Percentiles rank a stretch among this genome's conserved stretches.
phyloP scores from a whole-genome alignment of 2,113 vertebrate genomes.

The Phainopepla nitens region DNA sequence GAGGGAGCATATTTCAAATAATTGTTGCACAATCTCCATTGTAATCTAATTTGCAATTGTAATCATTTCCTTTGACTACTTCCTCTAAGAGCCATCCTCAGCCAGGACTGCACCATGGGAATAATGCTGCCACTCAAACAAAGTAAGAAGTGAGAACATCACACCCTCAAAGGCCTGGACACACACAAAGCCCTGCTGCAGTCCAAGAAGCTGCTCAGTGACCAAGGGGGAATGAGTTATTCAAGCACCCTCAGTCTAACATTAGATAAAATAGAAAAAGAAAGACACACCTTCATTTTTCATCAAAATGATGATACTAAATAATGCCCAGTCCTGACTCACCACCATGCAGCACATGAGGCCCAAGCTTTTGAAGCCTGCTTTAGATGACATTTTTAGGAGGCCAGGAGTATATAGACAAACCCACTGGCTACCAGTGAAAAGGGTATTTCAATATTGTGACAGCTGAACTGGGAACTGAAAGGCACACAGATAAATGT shows the following conservation, averaged over 20 bases:
- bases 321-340: neutral
- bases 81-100: neutral
- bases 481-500: neutral
- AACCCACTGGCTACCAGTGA: neutral
- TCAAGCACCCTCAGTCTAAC: neutral
- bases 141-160: neutral
- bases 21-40: neutral
- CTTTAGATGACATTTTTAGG: neutral
- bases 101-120: neutral
- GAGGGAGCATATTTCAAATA: neutral
- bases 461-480: neutral
- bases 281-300: neutral
- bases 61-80: neutral
- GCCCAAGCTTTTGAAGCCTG: neutral
- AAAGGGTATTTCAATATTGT: neutral
- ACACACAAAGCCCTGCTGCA: neutral
- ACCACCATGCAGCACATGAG: neutral
- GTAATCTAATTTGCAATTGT: constrained; percentile 8
- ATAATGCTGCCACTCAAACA: neutral
- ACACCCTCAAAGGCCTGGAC: neutral
- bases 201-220: neutral
- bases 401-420: neutral
- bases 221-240: neutral
- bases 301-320: neutral
- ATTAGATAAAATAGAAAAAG: neutral